Evolutionary conservation across 2,113 vertebrate genomes (phyloP).

Genomic region (Crocuta crocuta): DNA sequence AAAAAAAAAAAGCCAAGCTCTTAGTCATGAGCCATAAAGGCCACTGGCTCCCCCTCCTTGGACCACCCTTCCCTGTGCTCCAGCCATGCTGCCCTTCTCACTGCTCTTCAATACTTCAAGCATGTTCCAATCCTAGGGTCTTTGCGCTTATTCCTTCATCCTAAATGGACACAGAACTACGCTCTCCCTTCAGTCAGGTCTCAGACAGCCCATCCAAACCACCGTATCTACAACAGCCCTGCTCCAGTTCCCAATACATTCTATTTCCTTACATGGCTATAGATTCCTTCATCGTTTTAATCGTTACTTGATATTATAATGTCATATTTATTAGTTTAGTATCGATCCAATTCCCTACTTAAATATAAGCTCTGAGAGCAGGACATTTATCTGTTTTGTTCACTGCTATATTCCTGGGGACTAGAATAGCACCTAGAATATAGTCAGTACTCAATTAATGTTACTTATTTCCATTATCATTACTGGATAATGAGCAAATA

Average conservation of each 20-base stretch:
- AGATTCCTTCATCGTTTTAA: background rate
- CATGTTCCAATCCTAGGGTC: background rate
- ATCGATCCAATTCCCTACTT: background rate
- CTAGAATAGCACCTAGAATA: background rate
- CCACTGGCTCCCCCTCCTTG: background rate
- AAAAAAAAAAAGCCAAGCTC: background rate
- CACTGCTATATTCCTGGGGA: background rate
- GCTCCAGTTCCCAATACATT: background rate
- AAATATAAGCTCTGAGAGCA: conserved; percentile 23
- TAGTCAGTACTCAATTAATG: background rate
- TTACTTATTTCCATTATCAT: background rate
- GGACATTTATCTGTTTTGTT: conserved; percentile 16
- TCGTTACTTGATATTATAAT: background rate
- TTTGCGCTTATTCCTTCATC: background rate
- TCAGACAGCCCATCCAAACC: background rate
- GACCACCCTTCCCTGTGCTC: background rate
- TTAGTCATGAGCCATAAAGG: background rate
- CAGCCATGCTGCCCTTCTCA: background rate
- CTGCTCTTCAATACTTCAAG: background rate
- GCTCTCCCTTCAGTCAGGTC: background rate
- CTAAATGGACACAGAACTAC: background rate
- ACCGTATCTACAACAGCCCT: too few species aligned
- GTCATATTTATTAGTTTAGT: background rate
- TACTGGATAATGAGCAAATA: background rate
- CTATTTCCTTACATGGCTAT: background rate